Percentiles rank a stretch among this genome's conserved stretches.
Evolutionary conservation across 2,888 invertebrate genomes (phyloP).

Genomic region (Pristionchus fissidentatus): DNA sequence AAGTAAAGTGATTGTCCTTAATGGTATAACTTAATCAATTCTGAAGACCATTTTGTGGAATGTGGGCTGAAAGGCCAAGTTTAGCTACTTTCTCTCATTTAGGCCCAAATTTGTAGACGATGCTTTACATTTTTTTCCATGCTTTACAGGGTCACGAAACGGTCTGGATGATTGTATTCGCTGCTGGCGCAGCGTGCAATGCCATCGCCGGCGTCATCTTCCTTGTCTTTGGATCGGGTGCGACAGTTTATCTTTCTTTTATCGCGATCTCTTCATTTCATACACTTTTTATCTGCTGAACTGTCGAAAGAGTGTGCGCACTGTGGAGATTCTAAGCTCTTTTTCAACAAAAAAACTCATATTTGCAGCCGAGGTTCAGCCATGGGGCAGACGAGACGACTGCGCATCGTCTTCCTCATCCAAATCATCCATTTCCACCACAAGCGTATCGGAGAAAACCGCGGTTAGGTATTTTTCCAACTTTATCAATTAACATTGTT

Average conservation of each 20-base stretch:
- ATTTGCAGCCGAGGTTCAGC: constrained; percentile 56
- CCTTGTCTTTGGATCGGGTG: constrained; percentile 51
- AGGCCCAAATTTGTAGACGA: too few species aligned
- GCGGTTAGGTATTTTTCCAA: neutral
- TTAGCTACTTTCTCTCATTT: too few species aligned
- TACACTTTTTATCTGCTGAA: too few species aligned
- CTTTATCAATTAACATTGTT: neutral
- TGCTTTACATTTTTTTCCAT: too few species aligned
- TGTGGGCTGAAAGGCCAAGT: too few species aligned
- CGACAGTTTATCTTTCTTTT: neutral
- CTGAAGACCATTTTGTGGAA: too few species aligned
- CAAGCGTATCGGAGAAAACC: neutral
- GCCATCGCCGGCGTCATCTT: constrained; percentile 49
- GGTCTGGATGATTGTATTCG: constrained; percentile 51
- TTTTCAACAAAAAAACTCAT: too few species aligned
- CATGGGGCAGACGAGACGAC: constrained; percentile 53
- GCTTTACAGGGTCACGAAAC: constrained; percentile 44
- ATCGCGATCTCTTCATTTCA: too few species aligned
- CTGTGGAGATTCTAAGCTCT: too few species aligned
- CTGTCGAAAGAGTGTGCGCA: too few species aligned
- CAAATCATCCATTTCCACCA: neutral
- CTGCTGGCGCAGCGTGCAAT: constrained; percentile 41
- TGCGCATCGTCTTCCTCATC: neutral
- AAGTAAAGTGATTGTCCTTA: neutral
- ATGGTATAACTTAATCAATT: too few species aligned